These are phyloP conservation scores for Heliconius ismenius DNA, from an alignment of 2,888 invertebrate genomes.

Conservation along the genomic window DNA sequence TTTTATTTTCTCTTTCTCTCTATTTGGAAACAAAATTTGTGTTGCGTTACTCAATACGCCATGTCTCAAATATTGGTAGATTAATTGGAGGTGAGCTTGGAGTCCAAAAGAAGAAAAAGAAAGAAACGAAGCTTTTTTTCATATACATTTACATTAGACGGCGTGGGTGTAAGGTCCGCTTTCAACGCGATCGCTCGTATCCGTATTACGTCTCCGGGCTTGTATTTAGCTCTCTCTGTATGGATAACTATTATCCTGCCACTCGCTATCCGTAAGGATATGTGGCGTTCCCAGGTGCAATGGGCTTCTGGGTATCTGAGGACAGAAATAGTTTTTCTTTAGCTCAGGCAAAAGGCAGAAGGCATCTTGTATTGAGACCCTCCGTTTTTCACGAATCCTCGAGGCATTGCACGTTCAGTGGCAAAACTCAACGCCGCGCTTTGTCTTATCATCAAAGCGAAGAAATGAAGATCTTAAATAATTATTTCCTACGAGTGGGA, in stretches of 20 bases:
- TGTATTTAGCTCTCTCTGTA: conserved; percentile 82
- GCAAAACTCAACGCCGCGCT: too few relatives aligned
- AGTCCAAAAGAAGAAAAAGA: too few relatives aligned
- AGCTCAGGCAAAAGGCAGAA: too few relatives aligned
- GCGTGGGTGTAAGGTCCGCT: conserved; percentile 80
- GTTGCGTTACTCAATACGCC: neutral
- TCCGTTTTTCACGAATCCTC: too few relatives aligned
- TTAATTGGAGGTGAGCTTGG: too few relatives aligned
- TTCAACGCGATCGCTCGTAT: conserved; percentile 80
- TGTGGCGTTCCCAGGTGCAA: conserved; percentile 66
- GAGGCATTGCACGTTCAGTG: too few relatives aligned
- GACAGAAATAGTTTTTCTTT: neutral
- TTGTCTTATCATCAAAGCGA: too few relatives aligned
- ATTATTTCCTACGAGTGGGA: too few relatives aligned
- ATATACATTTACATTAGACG: conserved; percentile 69
- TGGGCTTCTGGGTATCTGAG: conserved; percentile 62
- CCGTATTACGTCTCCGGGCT: conserved; percentile 82
- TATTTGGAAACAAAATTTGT: neutral
- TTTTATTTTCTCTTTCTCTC: neutral
- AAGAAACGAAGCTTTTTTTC: too few relatives aligned
- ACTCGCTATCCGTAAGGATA: conserved; percentile 78
- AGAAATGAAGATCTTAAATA: too few relatives aligned
- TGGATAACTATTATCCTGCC: conserved; percentile 78
- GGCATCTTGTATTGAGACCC: too few relatives aligned
- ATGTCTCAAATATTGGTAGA: neutral